Evolutionary conservation across 1,140 invertebrate genomes (phyloP), one percentile per base, ranked within the genome.

Genomic region (Homalodisca vitripennis): DNA sequence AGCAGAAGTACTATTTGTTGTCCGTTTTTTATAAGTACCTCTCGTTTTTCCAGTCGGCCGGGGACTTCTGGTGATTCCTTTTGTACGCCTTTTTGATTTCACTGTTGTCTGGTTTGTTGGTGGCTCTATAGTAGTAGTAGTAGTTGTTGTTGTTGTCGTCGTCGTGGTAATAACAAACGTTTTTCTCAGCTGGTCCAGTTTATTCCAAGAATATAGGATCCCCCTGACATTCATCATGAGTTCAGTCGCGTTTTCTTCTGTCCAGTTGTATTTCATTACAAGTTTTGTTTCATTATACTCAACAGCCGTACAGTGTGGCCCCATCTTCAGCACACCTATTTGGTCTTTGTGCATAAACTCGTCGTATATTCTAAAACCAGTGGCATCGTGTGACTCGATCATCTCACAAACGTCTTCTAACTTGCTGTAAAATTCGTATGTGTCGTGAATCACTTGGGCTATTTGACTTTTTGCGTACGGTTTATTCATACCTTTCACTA

Each of bases 341-440:
- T 51, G 48, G 22, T 51, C 48, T 51, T 12, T 51, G n/a, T 51
- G 48, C 48, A 51, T 51, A 51, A 51, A 51, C n/a, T 51, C 48
- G 48, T 51, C 48, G 48, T 51, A 51, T 3, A 51, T 51, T 51
- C 48, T 51, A 20, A 51, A 51, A 3, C 48, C 48, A n/a, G 3
- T 51, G 3, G 48, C 14, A 51, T 51, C 48, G 48, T 51, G 48
- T 20, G 48, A 14, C 3, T 51, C 17, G 22, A 51, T 51, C 48
- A 51, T 51, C 2, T 51, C 48, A 51, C 48, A 51, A 51, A 51
- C n/a, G 48, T 51, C 48, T 51, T 51, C 48, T 12, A 51, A 22
- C n/a, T 51, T 51, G 48, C 48, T 51, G 48, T 51, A 51, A n/a
- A 51, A 51, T n/a, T 51, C 48, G 48, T 51, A 51, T 20, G 48